Percentiles rank a stretch among this genome's conserved stretches.
Conservation (phyloP, 37 sponge, comb jelly and placozoan species). For the Aplysina aerophoba region DNA sequence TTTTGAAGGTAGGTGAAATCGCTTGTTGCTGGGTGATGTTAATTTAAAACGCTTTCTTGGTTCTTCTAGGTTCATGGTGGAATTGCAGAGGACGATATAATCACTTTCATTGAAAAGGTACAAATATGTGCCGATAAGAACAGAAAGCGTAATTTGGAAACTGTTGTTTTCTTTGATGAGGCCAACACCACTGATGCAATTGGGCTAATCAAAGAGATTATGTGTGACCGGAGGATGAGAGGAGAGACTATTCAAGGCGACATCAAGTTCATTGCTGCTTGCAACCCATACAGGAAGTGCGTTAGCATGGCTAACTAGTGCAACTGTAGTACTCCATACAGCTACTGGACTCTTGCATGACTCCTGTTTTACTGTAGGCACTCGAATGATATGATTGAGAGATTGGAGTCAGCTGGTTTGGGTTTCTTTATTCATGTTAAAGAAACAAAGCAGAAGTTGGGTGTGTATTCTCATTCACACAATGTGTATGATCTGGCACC, state of each 20-base stretch:
- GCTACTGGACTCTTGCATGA: no score
- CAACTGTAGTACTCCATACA: no score
- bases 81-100: constrained; percentile 65
- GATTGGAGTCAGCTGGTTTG: constrained; percentile 84
- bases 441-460: constrained; percentile 72
- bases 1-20: constrained; percentile 9
- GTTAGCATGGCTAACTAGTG: not conserved
- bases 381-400: constrained; percentile 78
- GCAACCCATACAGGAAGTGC: constrained; percentile 95
- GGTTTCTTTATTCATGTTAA: constrained; percentile 71
- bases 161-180: constrained; percentile 98
- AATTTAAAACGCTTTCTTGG: no score
- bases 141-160: constrained; percentile 46
- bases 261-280: constrained; percentile 96
- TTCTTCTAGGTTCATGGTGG: constrained; percentile 86
- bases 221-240: constrained; percentile 91
- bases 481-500: no score
- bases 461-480: no score
- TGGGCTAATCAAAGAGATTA: constrained; percentile 97
- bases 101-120: constrained; percentile 51
- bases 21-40: no score
- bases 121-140: constrained; percentile 64
- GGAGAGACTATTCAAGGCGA: constrained; percentile 76
- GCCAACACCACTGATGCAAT: constrained; percentile 96
- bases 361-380: constrained; percentile 40